Base-by-base conservation (phyloP, 2,113 vertebrate species). In the Trichechus manatus region DNA sequence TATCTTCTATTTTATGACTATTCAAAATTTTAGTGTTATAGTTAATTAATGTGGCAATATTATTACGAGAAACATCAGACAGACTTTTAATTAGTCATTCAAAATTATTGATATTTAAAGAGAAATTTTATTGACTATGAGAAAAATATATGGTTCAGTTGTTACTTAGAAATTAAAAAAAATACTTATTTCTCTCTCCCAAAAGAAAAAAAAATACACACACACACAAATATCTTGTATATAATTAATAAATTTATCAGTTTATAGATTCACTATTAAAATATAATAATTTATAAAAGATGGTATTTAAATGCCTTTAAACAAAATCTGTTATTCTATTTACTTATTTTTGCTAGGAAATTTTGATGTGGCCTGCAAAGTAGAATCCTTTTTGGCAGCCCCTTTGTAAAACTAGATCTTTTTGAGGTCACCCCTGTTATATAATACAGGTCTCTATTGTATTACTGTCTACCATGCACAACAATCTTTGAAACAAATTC, bases 31-130 rank as follows among this genome's bases (percentile, higher is more conserved):
- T 96, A 93, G 86, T 87, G 63, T 97, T 98, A 93, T 98, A 98
- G 98, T 81, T 98, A 98, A 98, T 98, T 98, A 98, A 97, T 97
- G 97, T 97, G 92, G 88, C 93, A 97, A 98, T 98, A 98, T 96
- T 98, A 98, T 96, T 97, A 98, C 88, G 87, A 93, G 93, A 98
- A 94, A 92, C 64, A 97, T 97, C 96, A 98, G 80, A 56, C 96
- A 98, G 80, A 56, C 64, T 89, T 97, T 97, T 98, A 98, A 97
- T 98, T 98, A 98, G 89, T 98, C 86, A 98, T 98, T 94, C 89
- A 97, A 98, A 97, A 97, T 97, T 36, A 95, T 95, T 96, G 70
- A 94, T 97, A 97, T 98, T 96, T 97, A 96, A 95, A 97, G 91
- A 97, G 93, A 96, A 98, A 96, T 96, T 96, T 97, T 97, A 98